Base-by-base conservation (phyloP, 2,888 invertebrate genomes). In the Meteorus cinctellus region DNA sequence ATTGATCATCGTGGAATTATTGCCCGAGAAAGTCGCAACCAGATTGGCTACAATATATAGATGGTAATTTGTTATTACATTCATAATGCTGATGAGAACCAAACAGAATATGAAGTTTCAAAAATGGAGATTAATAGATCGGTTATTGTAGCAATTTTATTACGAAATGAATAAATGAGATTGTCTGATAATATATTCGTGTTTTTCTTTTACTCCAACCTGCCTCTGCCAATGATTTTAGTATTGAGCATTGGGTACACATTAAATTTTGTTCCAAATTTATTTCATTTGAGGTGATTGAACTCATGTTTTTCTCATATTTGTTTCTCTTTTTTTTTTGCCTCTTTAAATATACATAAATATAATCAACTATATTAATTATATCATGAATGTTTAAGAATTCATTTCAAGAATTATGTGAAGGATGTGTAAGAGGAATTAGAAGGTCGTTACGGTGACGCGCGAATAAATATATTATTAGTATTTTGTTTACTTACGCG, bases 331-430 rank as follows among this genome's bases (percentile, higher is more conserved):
- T 29, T 76, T 75, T 24, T 24, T 81, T 82, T 82, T 81, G 77
- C 79, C 76, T 80, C 82, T 81, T 81, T 83, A 83, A 85, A 86
- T 86, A 86, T 86, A 87, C 84, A 87, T 85, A 86, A 86, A 86
- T 86, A 86, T 85, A 86, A 81, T 86, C 81, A 80, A 83, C 82
- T 86, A 84, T 84, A 84, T 48, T 12, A n/a, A 48, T 48, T 16
- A 48, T n/a, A 81, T 85, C 84, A 85, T 83, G 85, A 84, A 84
- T 77, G 81, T 80, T 76, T 74, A 80, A 79, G 78, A 78, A 78
- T 72, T 77, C 67, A 77, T 76, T 79, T 67, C 78, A 76, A 55
- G 74, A 77, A 72, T 48, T 48, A 77, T 77, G 76, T 75, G 80
- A 51, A 71, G 73, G 75, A 77, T 68, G 65, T 76, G 76, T 74